Evolutionary conservation across 2,888 invertebrate species (phyloP).

Genomic region (Hedya salicella): DNA sequence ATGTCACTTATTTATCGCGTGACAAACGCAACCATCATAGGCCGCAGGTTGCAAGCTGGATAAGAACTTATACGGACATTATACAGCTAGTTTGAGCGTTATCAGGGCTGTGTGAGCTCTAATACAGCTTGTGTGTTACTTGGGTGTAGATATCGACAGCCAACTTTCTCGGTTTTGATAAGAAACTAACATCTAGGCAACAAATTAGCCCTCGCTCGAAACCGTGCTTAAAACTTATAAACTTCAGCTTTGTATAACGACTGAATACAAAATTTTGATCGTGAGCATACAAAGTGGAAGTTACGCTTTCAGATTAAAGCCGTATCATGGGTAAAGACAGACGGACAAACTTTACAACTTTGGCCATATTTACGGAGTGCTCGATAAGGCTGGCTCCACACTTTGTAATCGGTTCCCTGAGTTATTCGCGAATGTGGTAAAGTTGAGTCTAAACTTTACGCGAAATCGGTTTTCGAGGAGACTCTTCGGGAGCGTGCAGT

Average conservation of each 20-base stretch:
- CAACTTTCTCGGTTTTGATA: slow-evolving; percentile 8
- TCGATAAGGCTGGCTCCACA: slow-evolving; percentile 26
- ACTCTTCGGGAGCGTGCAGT: not conserved
- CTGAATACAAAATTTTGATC: slow-evolving; percentile 30
- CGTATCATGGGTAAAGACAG: slow-evolving; percentile 32
- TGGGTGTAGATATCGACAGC: too few relatives aligned
- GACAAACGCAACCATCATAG: too few relatives aligned
- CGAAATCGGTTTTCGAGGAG: not conserved
- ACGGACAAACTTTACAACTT: slow-evolving; percentile 35
- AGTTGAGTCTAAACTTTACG: slow-evolving; percentile 22
- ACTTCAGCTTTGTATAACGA: slow-evolving; percentile 12
- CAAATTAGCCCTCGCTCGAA: slow-evolving; percentile 20
- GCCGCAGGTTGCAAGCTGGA: too few relatives aligned
- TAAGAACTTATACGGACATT: too few relatives aligned
- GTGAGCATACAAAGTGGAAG: slow-evolving; percentile 12
- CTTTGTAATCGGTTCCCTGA: slow-evolving; percentile 25
- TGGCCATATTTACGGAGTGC: slow-evolving; percentile 32
- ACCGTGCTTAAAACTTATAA: slow-evolving; percentile 23
- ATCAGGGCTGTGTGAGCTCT: too few relatives aligned
- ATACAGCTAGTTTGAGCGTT: too few relatives aligned
- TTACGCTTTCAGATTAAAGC: slow-evolving; percentile 23
- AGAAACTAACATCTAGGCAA: slow-evolving; percentile 23
- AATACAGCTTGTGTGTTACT: too few relatives aligned
- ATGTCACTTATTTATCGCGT: too few relatives aligned
- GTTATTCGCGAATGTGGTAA: slow-evolving; percentile 23